These are phyloP conservation scores for Beroe ovata DNA, from an alignment of 37 sponge, comb jelly and placozoan species.

Conservation along the genomic window DNA sequence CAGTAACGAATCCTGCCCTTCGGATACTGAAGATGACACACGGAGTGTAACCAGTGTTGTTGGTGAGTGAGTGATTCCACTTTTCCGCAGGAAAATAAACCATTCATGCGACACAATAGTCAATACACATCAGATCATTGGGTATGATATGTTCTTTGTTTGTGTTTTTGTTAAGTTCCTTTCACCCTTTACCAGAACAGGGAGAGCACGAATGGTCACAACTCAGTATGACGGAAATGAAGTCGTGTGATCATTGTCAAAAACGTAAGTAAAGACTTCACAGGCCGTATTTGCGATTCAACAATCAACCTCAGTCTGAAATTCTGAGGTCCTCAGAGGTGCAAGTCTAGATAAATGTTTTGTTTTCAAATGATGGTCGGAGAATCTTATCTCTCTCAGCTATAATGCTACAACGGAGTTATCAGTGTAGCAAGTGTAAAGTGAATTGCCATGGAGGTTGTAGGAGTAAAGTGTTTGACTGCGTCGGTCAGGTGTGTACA, in stretches of 20 bases:
- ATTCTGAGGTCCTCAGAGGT: too few species aligned
- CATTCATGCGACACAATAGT: too few species aligned
- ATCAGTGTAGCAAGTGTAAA: conserved; percentile 41
- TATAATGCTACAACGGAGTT: conserved; percentile 20
- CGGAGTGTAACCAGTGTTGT: conserved; percentile 22
- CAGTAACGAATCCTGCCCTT: not conserved
- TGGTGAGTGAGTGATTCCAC: conserved; percentile 13
- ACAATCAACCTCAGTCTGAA: too few species aligned
- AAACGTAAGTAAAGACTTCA: conserved; percentile 49
- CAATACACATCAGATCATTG: too few species aligned
- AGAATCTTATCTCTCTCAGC: conserved; percentile 15
- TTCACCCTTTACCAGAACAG: too few species aligned
- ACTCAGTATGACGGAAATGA: conserved; percentile 67
- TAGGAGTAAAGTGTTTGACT: conserved; percentile 54
- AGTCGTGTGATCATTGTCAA: conserved; percentile 64
- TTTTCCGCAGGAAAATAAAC: too few species aligned
- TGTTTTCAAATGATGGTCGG: too few species aligned
- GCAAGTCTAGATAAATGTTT: too few species aligned
- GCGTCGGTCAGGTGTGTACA: conserved; percentile 50
- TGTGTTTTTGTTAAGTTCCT: too few species aligned
- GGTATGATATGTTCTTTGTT: too few species aligned
- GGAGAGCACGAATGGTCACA: conserved; percentile 59
- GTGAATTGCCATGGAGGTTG: conserved; percentile 10
- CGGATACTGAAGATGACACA: conserved; percentile 13
- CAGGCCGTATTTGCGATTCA: too few species aligned